phyloP scores from a whole-genome alignment of 2,797 vertebrate genomes.

The Cyprinodon diabolis region DNA sequence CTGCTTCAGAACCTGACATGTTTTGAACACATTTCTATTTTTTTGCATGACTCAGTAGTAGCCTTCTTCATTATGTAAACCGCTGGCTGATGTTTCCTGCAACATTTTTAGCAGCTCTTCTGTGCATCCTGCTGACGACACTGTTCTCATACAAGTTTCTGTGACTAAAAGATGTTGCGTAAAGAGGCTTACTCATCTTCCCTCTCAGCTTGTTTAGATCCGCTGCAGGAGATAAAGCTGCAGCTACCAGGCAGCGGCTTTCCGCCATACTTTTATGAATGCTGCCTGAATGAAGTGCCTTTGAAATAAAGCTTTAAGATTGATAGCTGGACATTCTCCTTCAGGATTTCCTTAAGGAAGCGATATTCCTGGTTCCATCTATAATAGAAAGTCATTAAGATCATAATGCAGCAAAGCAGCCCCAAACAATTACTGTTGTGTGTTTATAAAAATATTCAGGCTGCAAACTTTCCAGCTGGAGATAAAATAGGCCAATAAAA shows the following conservation, averaged over 20 bases:
- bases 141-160: slow-evolving; percentile 17
- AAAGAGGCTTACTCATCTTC: slow-evolving; percentile 41
- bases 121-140: slow-evolving; percentile 7
- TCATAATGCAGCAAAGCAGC: not conserved
- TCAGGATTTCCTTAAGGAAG: not conserved
- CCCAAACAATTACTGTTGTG: too few relatives aligned
- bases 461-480: not conserved
- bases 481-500: not conserved
- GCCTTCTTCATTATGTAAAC: slow-evolving; percentile 28
- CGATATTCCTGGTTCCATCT: too few relatives aligned
- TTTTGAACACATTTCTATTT: slow-evolving; percentile 1
- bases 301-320: not conserved
- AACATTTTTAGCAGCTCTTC: slow-evolving; percentile 11
- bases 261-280: slow-evolving; percentile 3
- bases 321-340: not conserved
- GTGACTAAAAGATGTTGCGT: slow-evolving; percentile 39
- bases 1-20: slow-evolving; percentile 14
- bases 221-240: slow-evolving; percentile 37
- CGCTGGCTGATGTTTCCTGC: slow-evolving; percentile 24
- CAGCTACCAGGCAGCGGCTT: slow-evolving; percentile 8
- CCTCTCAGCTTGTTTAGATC: slow-evolving; percentile 42
- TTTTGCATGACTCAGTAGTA: slow-evolving; percentile 21
- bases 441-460: not conserved
- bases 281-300: not conserved
- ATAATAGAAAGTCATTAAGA: not conserved